A percentile compares a stretch with the other conserved stretches of the same genome.
phyloP scores from a whole-genome alignment of 2,888 invertebrate genomes.

The Onchidella celtica region DNA sequence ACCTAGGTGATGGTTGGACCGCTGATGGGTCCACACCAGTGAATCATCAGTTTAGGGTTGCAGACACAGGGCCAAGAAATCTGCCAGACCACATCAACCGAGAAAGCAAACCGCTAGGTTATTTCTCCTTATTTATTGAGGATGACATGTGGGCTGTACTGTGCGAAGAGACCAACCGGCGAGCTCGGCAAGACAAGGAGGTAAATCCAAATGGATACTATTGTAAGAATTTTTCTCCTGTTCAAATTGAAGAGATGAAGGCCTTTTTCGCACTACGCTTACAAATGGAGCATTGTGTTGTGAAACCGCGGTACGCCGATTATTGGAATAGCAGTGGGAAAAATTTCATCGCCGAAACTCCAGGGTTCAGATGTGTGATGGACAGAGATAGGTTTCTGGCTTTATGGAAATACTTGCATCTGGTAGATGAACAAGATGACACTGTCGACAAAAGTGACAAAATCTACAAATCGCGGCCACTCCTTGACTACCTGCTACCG shows the following conservation, averaged over 20 bases:
- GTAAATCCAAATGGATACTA: slow-evolving; percentile 31
- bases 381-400: slow-evolving; percentile 47
- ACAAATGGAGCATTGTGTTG: slow-evolving; percentile 43
- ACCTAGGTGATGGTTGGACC: neutral
- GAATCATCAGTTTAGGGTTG: neutral
- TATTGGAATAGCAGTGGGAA: slow-evolving; percentile 44
- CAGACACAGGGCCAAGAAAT: slow-evolving; percentile 28
- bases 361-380: slow-evolving; percentile 49
- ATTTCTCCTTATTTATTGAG: slow-evolving; percentile 28
- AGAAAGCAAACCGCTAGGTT: slow-evolving; percentile 28
- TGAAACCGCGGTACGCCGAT: slow-evolving; percentile 45
- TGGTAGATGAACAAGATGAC: slow-evolving; percentile 49
- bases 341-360: slow-evolving; percentile 45
- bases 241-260: slow-evolving; percentile 43
- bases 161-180: neutral
- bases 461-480: slow-evolving; percentile 47
- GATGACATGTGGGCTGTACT: slow-evolving; percentile 32
- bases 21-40: neutral
- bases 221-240: slow-evolving; percentile 29
- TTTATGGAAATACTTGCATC: slow-evolving; percentile 46
- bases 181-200: neutral
- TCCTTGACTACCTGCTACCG: slow-evolving; percentile 37
- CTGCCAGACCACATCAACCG: slow-evolving; percentile 18
- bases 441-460: slow-evolving; percentile 44
- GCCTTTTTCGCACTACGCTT: slow-evolving; percentile 49